Evolutionary conservation across 1,140 invertebrate species (phyloP).

Genomic region (Drosophila kepulauana): DNA sequence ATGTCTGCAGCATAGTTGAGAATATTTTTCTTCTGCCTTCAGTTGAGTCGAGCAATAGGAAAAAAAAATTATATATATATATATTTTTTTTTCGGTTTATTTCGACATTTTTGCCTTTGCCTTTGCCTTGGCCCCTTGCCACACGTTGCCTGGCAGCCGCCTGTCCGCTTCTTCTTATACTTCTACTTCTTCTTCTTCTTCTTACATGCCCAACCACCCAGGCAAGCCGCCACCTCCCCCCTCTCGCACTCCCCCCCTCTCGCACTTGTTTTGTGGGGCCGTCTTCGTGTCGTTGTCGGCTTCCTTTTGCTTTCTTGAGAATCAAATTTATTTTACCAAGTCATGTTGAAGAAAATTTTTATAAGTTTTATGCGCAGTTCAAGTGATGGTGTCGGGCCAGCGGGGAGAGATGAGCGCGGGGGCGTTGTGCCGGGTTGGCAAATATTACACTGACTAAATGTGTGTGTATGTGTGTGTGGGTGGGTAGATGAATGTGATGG

Average conservation of each 20-base stretch:
- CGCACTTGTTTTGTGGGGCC: conserved; percentile 25
- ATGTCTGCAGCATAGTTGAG: conserved; percentile 85
- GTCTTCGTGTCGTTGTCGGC: conserved; percentile 51
- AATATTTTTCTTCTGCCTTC: conserved; percentile 80
- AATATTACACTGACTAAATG: conserved; percentile 51
- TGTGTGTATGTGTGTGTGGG: conserved; percentile 39
- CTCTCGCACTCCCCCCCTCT: conserved; percentile 9
- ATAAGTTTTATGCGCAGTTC: conserved; percentile 84
- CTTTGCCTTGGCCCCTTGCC: conserved; percentile 35
- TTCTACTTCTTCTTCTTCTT: not conserved
- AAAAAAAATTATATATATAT: conserved; percentile 63
- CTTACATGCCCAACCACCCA: not conserved
- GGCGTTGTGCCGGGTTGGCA: conserved; percentile 37
- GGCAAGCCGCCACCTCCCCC: not conserved
- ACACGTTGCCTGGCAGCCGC: conserved; percentile 39
- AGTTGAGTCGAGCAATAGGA: conserved; percentile 58
- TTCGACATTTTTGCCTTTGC: conserved; percentile 68
- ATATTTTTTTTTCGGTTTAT: conserved; percentile 66
- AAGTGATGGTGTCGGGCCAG: conserved; percentile 64
- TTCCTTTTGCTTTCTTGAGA: conserved; percentile 81
- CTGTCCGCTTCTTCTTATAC: conserved; percentile 1
- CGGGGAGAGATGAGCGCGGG: not conserved
- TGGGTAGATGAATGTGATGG: conserved; percentile 1
- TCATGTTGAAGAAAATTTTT: conserved; percentile 85
- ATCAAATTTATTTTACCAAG: conserved; percentile 85